Evolutionary conservation across 2,797 vertebrate genomes (phyloP).

Genomic region (Tinamus major): DNA sequence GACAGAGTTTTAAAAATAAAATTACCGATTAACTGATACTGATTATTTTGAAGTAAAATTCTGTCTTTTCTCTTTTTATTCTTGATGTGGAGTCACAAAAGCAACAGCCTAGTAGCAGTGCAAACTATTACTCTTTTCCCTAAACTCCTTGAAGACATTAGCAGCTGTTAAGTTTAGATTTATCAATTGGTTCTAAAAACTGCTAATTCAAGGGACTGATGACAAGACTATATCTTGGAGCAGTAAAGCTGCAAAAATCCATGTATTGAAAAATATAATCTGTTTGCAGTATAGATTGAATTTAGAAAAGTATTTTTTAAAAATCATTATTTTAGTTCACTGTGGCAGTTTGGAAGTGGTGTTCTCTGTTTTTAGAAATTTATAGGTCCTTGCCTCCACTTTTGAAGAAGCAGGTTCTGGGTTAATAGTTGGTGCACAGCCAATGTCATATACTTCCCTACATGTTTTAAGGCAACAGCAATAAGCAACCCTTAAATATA

Average conservation of each 20-base stretch:
- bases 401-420: background rate
- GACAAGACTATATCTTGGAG: background rate
- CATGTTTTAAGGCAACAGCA: background rate
- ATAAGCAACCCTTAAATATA: background rate
- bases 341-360: background rate
- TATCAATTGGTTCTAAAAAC: background rate
- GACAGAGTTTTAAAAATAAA: background rate
- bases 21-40: background rate
- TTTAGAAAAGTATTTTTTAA: background rate
- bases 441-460: background rate
- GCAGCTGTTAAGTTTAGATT: background rate
- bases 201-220: background rate
- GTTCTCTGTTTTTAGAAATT: background rate
- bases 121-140: background rate
- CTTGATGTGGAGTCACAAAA: background rate
- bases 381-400: background rate
- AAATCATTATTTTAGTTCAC: background rate
- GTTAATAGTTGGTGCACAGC: background rate
- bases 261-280: background rate
- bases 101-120: background rate
- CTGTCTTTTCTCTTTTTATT: background rate
- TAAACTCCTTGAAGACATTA: background rate
- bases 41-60: background rate
- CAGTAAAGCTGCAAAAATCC: background rate
- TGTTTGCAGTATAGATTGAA: background rate